phyloP scores from a whole-genome alignment of 2,888 invertebrate species.

The Asteroscopus sphinx region DNA sequence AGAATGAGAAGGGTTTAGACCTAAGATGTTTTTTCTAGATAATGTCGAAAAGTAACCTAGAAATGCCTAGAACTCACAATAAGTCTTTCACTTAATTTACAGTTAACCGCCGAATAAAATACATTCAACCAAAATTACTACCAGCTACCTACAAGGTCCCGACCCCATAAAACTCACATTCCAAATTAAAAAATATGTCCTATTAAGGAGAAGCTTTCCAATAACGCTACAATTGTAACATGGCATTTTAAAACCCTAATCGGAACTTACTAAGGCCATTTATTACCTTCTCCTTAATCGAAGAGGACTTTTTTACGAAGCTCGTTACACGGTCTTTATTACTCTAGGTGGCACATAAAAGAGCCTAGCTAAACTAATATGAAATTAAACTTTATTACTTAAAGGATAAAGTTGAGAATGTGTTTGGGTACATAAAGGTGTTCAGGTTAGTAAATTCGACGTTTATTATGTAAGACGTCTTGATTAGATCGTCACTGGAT shows the following conservation, averaged over 20 bases:
- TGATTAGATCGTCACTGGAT: constrained; percentile 63
- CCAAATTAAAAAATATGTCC: constrained; percentile 53
- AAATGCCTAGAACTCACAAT: too few relatives aligned
- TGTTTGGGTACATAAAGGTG: constrained; percentile 29
- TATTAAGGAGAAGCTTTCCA: constrained; percentile 24
- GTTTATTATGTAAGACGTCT: constrained; percentile 65
- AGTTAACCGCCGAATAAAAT: constrained; percentile 18
- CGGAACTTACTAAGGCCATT: constrained; percentile 64
- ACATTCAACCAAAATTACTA: constrained; percentile 29
- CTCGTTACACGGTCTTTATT: constrained; percentile 69
- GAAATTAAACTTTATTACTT: constrained; percentile 43
- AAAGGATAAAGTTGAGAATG: constrained; percentile 36
- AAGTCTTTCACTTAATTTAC: constrained; percentile 25
- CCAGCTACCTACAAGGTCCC: constrained; percentile 23
- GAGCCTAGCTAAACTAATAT: constrained; percentile 26
- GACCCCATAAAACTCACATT: constrained; percentile 28
- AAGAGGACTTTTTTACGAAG: constrained; percentile 65
- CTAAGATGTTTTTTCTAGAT: too few relatives aligned
- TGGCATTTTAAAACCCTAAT: constrained; percentile 60
- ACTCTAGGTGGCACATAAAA: constrained; percentile 65
- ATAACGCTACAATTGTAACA: constrained; percentile 49
- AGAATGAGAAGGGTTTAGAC: too few relatives aligned
- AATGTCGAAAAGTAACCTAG: too few relatives aligned
- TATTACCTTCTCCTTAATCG: constrained; percentile 71
- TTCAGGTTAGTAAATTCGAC: constrained; percentile 57